Evolutionary conservation across 2,888 invertebrate species (phyloP), one percentile per base, ranked within the genome.

Genomic region (Drosophila aldrichi): DNA sequence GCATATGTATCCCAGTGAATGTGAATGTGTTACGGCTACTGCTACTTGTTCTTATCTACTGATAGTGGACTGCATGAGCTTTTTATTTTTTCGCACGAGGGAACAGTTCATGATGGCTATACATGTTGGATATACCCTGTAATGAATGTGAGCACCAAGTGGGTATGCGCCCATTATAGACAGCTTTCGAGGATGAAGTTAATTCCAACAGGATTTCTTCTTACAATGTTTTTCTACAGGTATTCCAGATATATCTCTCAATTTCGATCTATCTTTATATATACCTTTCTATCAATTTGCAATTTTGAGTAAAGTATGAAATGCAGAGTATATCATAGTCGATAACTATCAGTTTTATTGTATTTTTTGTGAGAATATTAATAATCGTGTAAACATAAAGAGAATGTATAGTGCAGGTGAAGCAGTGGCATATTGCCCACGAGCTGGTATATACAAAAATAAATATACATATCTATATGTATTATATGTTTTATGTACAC

Each of bases 321-420:
- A 29, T 8, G 29, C 8, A 8, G 49, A 18, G 61, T 40, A 41
- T 40, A 16, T 34, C 9, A 1, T 10, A 54, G 36, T 57, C 34
- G 22, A 18, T 10, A 20, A 1, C 10, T 41, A 9, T 4, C 48
- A 49, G 25, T 60, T 38, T 34, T 48, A 32, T 60, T 38, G 29
- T 48, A 59, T 34, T 59, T 66, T 44, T 70, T 72, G 41, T 40
- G n/a, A 65, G 70, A 74, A 68, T 66, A 77, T 66, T 56, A 66
- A 74, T 78, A 67, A 64, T 70, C 70, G 69, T 68, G 78, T 80
- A 71, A 78, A 73, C 60, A 77, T 36, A 41, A 41, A 20, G 58
- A 55, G 10, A 61, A 58, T 70, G 54, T 34, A 14, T 1, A 49
- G 32, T 49, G 49, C 55, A 64, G 25, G 18, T 52, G 46, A 22